These are phyloP conservation scores for Oncopeltus fasciatus DNA, from an alignment of 1,140 invertebrate genomes.

Conservation along the genomic window DNA sequence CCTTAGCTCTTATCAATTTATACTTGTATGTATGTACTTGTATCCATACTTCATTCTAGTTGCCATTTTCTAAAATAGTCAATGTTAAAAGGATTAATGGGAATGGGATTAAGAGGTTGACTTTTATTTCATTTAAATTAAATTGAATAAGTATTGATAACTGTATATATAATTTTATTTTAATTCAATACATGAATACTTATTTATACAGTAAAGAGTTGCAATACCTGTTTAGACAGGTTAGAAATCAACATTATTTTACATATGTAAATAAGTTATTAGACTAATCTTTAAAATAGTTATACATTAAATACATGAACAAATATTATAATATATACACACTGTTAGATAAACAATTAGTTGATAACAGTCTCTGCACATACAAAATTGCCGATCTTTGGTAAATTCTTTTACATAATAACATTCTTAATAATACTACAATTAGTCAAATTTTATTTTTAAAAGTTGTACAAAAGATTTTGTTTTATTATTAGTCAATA, in stretches of 20 bases:
- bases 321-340: neutral
- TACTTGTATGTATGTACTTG: too few relatives aligned
- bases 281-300: slow-evolving; percentile 3
- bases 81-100: too few relatives aligned
- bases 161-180: neutral
- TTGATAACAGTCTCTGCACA: slow-evolving; percentile 1
- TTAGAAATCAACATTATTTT: neutral
- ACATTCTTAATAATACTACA: neutral
- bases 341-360: slow-evolving; percentile 3
- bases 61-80: too few relatives aligned
- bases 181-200: slow-evolving; percentile 2
- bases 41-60: too few relatives aligned
- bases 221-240: neutral
- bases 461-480: neutral
- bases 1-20: too few relatives aligned
- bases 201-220: neutral
- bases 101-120: too few relatives aligned
- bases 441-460: neutral
- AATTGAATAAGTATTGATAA: neutral
- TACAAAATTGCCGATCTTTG: neutral
- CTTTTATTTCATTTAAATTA: too few relatives aligned
- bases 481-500: neutral
- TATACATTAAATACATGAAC: slow-evolving; percentile 13
- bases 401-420: neutral
- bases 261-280: neutral